These are phyloP conservation scores for Acanthosepion esculentum DNA, from an alignment of 2,888 invertebrate species.

Conservation along the genomic window DNA sequence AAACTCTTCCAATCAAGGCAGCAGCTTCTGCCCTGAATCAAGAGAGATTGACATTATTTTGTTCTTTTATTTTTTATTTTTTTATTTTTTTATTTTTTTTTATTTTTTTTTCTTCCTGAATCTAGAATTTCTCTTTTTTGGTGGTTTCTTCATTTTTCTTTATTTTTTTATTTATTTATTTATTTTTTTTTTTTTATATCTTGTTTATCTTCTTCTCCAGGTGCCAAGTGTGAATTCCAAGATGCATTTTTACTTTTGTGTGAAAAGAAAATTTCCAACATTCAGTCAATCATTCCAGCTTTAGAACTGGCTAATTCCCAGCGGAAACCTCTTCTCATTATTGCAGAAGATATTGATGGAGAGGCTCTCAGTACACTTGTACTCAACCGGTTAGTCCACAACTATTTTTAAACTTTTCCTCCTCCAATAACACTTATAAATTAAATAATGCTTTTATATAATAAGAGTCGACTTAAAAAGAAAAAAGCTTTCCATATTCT, in stretches of 20 bases:
- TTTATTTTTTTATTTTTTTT: not conserved
- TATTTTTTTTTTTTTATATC: not conserved
- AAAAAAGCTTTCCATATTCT: too few species aligned
- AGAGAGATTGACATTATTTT: not conserved
- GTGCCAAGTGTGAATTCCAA: slow-evolving; percentile 98
- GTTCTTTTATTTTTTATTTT: not conserved
- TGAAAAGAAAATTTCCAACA: slow-evolving; percentile 98
- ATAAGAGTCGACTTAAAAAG: too few species aligned
- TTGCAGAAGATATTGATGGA: slow-evolving; percentile 96
- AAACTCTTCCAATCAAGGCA: slow-evolving; percentile 40
- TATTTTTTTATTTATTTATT: too few species aligned
- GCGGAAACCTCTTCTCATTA: slow-evolving; percentile 92
- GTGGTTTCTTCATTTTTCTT: too few species aligned
- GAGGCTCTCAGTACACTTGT: slow-evolving; percentile 95
- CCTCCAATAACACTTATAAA: not conserved
- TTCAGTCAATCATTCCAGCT: slow-evolving; percentile 97
- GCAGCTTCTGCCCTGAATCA: not conserved
- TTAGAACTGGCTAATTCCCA: slow-evolving; percentile 95
- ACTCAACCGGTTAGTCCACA: slow-evolving; percentile 82
- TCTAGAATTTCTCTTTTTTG: too few species aligned
- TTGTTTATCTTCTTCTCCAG: slow-evolving; percentile 68
- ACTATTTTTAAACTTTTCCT: too few species aligned
- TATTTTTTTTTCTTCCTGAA: too few species aligned
- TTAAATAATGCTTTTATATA: not conserved
- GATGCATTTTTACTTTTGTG: slow-evolving; percentile 94